Base-by-base conservation (phyloP, 2,113 vertebrate genomes). In the Carassius carassius region DNA sequence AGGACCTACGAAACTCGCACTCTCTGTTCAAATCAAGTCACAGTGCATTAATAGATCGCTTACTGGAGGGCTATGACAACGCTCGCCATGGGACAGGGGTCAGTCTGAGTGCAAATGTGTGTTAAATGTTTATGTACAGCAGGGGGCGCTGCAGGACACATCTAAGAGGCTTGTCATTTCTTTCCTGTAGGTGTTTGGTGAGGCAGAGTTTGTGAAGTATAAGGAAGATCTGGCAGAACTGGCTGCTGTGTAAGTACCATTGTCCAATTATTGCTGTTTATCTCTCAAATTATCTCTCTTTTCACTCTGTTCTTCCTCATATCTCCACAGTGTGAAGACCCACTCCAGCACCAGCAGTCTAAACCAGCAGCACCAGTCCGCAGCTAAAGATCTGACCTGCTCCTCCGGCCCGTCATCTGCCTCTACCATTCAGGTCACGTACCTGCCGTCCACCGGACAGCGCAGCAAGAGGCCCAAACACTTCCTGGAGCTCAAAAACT, bases 401-500 rank as follows among this genome's bases (percentile, higher is more conserved):
- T 95, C 92, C 0, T 56, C 86, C 0, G 89, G 90, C 54, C 84
- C 93, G 35, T 89, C 91, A 41, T 88, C 93, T 1, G 92, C 95
- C 23, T 94, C 94, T 54, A 96, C 96, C 88, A 97, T 97, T 91
- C 97, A 99, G 87, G 96, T 96, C 89, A 97, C 96, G 80, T 97
- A 97, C 93, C 95, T 99, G 89, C 96, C 96, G 16, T 94, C 96
- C 60, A 94, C 95, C 67, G 96, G 91, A 89, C 97, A 97, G 94
- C 96, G 96, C 92, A 98, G 95, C 94, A 99, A 98, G 92, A 95
- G 96, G 84, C 94, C 97, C 91, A 97, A 98, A 86, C 95, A 99
- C 92, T 97, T 99, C 88, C 93, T 99, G 69, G 98, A 99, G 91
- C 93, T 99, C 85, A 99, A 99, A 92, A 99, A 96, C 93, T 98